phyloP scores from a whole-genome alignment of 2,888 invertebrate species.

The Tetropium fuscum region DNA sequence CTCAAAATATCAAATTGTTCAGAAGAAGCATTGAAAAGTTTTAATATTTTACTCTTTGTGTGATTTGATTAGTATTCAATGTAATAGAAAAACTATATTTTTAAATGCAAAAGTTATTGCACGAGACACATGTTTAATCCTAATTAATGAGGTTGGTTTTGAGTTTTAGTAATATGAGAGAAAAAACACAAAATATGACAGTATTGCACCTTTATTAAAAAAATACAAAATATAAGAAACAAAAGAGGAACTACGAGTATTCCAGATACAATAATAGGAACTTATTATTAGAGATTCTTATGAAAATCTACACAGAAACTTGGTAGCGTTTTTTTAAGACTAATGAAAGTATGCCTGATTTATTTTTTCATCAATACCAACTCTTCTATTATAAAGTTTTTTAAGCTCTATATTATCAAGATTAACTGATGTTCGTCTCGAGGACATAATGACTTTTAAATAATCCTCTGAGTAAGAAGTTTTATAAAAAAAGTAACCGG shows the following conservation, averaged over 20 bases:
- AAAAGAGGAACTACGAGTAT: background rate
- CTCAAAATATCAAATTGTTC: background rate
- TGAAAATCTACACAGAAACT: background rate
- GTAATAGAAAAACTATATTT: background rate
- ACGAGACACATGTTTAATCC: background rate
- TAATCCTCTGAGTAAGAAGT: constrained; percentile 25
- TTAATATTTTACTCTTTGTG: background rate
- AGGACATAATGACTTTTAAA: constrained; percentile 3
- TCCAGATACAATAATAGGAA: too few relatives aligned
- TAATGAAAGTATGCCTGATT: constrained; percentile 11
- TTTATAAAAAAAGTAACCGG: constrained; percentile 27
- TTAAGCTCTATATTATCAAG: constrained; percentile 11
- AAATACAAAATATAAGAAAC: background rate
- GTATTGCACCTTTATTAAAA: constrained; percentile 3
- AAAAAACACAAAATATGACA: constrained; percentile 3
- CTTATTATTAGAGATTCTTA: background rate
- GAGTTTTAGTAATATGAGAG: background rate
- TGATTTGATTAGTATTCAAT: background rate
- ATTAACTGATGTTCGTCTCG: constrained; percentile 1
- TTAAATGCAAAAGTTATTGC: background rate
- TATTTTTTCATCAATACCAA: constrained; percentile 13
- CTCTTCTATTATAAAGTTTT: constrained; percentile 2
- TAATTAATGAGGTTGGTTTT: background rate
- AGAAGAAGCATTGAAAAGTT: background rate
- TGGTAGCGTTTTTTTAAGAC: constrained; percentile 12